Percentiles rank a stretch among this genome's conserved stretches.
Evolutionary conservation across 2,113 vertebrate genomes (phyloP).

Genomic region (Connochaetes taurinus): DNA sequence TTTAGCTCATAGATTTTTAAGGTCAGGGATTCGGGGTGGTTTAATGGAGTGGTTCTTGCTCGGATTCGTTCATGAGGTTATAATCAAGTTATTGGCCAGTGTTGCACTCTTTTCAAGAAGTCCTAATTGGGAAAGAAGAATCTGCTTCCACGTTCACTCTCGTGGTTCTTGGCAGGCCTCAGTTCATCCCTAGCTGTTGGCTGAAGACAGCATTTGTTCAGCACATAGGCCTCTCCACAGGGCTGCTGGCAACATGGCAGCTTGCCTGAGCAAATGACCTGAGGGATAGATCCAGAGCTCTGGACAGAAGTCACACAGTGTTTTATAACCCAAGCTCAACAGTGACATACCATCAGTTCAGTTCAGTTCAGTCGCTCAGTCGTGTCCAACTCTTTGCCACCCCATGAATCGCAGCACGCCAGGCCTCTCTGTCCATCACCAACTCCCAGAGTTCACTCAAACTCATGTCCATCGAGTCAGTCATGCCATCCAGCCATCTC

Average conservation of each 20-base stretch:
- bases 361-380: too few species aligned
- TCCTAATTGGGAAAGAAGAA: neutral
- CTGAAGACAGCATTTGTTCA: neutral
- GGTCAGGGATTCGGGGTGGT: neutral
- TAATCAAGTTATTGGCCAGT: neutral
- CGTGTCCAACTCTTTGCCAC: rapidly evolving
- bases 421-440: too few species aligned
- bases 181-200: neutral
- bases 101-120: neutral
- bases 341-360: neutral
- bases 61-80: neutral
- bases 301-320: neutral
- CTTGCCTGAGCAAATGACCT: neutral
- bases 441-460: too few species aligned
- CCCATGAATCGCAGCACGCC: too few species aligned
- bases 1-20: neutral
- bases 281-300: neutral
- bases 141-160: neutral
- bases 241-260: neutral
- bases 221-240: neutral
- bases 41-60: neutral
- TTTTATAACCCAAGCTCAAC: neutral
- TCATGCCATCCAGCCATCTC: too few species aligned
- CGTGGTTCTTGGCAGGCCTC: neutral
- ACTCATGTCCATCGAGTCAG: too few species aligned